These are phyloP conservation scores for Chaetops frenatus DNA, from an alignment of 2,113 vertebrate genomes.

Conservation along the genomic window DNA sequence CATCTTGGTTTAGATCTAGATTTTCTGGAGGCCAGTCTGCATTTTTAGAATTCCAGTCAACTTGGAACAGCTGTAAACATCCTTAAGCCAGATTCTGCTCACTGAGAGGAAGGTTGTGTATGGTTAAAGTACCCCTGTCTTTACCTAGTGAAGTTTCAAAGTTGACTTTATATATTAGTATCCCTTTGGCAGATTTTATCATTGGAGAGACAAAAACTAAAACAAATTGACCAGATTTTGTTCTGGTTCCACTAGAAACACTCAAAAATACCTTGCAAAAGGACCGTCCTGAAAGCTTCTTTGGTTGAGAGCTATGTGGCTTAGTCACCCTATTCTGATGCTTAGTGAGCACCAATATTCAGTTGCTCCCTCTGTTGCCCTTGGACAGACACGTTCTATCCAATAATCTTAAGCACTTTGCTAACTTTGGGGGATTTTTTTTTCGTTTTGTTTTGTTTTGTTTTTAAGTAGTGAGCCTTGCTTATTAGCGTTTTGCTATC, in stretches of 20 bases:
- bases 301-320: background rate
- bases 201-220: background rate
- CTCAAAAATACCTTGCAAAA: background rate
- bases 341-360: background rate
- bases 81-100: background rate
- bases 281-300: background rate
- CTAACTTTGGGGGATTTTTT: background rate
- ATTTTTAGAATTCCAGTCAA: conserved; percentile 15
- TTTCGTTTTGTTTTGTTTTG: background rate
- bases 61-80: background rate
- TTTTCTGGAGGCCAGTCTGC: background rate
- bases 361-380: background rate
- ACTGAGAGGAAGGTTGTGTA: background rate
- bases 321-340: background rate
- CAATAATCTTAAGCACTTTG: background rate
- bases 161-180: background rate
- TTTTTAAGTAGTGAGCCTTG: background rate
- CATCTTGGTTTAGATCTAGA: background rate
- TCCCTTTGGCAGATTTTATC: background rate
- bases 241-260: background rate
- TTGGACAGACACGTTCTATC: background rate
- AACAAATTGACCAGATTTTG: background rate
- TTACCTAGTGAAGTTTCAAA: background rate
- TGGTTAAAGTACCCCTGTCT: background rate
- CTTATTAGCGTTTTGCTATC: background rate